Evolutionary conservation across 1,140 invertebrate genomes (phyloP).

Genomic region (Aphelinus atriplicis): DNA sequence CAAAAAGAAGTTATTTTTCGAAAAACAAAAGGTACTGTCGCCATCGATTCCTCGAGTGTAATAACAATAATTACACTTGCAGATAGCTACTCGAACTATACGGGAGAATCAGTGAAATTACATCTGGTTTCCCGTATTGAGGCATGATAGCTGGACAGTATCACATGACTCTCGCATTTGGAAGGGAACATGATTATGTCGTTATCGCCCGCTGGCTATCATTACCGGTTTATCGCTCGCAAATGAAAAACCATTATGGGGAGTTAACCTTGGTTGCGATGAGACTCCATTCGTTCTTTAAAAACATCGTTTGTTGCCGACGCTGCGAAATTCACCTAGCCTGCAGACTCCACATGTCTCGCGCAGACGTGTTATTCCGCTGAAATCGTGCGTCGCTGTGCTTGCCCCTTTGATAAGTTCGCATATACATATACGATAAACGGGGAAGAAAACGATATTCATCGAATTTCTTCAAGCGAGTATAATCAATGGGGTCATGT

Average conservation of each 20-base stretch:
- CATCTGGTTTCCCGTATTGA: slow-evolving; percentile 25
- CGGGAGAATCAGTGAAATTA: slow-evolving; percentile 10
- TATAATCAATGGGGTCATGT: too few species aligned
- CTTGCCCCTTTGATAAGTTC: too few species aligned
- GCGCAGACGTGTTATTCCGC: too few species aligned
- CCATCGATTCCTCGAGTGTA: neutral
- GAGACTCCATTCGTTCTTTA: neutral
- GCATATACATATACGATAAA: too few species aligned
- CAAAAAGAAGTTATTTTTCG: neutral
- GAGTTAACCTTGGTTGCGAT: neutral
- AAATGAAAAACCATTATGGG: slow-evolving; percentile 27
- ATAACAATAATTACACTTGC: slow-evolving; percentile 29
- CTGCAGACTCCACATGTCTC: too few species aligned
- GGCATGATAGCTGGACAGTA: neutral
- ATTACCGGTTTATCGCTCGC: slow-evolving; percentile 30
- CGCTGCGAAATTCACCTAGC: neutral
- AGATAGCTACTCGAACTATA: neutral
- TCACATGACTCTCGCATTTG: too few species aligned
- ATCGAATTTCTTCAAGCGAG: too few species aligned
- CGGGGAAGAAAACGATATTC: too few species aligned
- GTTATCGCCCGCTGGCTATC: slow-evolving; percentile 20
- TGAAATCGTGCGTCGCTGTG: too few species aligned
- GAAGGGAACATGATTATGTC: neutral
- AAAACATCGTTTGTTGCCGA: neutral
- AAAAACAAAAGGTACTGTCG: slow-evolving; percentile 6